phyloP scores from a whole-genome alignment of 2,797 vertebrate genomes.

The Dipus sagitta region DNA sequence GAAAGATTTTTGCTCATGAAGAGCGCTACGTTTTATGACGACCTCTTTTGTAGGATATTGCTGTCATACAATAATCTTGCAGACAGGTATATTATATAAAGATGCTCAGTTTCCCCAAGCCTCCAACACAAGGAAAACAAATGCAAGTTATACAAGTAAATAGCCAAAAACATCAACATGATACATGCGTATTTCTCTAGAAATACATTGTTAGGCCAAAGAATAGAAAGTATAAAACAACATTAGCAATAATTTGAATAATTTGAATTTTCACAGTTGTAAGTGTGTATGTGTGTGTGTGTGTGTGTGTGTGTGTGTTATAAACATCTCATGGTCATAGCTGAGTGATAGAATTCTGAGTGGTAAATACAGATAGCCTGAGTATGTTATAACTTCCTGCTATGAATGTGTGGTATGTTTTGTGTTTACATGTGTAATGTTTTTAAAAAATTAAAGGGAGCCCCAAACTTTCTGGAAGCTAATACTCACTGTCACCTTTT shows the following conservation, averaged over 20 bases:
- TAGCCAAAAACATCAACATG: background rate
- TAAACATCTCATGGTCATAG: background rate
- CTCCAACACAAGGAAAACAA: background rate
- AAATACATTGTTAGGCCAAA: background rate
- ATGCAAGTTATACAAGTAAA: background rate
- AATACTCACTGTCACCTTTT: background rate
- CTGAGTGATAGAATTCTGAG: background rate
- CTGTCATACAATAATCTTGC: background rate
- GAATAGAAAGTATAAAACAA: background rate
- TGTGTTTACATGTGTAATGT: background rate
- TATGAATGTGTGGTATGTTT: background rate
- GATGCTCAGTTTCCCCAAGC: background rate
- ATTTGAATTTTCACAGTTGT: conserved; percentile 28
- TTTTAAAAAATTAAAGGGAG: background rate
- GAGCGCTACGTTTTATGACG: background rate
- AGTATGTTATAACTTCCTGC: background rate
- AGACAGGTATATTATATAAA: background rate
- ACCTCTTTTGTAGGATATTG: background rate
- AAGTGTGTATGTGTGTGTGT: background rate
- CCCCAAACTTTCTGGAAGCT: background rate
- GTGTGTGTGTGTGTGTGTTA: background rate
- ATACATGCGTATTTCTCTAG: background rate
- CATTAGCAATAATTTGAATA: background rate
- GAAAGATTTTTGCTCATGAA: background rate
- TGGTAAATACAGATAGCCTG: conserved; percentile 27